Conservation (phyloP, 1,140 invertebrate species). For the Steinernema feltiae region DNA sequence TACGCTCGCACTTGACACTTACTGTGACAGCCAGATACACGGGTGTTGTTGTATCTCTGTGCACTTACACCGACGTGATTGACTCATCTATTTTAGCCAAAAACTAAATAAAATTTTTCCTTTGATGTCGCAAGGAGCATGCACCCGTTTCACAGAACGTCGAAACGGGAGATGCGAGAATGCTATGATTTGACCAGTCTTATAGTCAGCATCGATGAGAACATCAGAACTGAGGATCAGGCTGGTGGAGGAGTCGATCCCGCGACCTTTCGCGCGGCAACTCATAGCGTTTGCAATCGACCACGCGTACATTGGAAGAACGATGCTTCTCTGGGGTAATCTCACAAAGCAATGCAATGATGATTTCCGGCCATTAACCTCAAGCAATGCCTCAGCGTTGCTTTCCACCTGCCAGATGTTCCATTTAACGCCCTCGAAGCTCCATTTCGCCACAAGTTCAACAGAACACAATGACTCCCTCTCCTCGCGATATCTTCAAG, state of each 20-base stretch:
- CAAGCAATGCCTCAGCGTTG: too few species aligned
- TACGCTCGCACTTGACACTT: neutral
- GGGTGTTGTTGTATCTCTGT: conserved; percentile 7
- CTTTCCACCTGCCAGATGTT: too few species aligned
- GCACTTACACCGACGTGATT: neutral
- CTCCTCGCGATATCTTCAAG: neutral
- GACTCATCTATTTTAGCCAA: neutral
- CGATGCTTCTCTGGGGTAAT: too few species aligned
- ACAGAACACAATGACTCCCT: neutral
- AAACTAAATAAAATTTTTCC: neutral
- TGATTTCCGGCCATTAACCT: too few species aligned
- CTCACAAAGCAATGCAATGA: too few species aligned
- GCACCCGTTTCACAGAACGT: neutral
- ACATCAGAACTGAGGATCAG: too few species aligned
- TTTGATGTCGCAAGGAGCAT: neutral
- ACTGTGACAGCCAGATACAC: neutral
- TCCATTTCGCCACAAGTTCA: too few species aligned
- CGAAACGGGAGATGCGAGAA: neutral
- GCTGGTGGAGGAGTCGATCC: neutral
- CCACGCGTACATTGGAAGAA: neutral
- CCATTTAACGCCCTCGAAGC: too few species aligned
- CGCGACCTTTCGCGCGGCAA: neutral
- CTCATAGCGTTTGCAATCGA: neutral
- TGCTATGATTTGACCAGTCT: too few species aligned
- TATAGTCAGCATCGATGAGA: too few species aligned